Percentiles rank a stretch among this genome's conserved stretches.
These are phyloP conservation scores for Temnothorax rugatulus DNA, from an alignment of 2,888 invertebrate species.

Conservation along the genomic window DNA sequence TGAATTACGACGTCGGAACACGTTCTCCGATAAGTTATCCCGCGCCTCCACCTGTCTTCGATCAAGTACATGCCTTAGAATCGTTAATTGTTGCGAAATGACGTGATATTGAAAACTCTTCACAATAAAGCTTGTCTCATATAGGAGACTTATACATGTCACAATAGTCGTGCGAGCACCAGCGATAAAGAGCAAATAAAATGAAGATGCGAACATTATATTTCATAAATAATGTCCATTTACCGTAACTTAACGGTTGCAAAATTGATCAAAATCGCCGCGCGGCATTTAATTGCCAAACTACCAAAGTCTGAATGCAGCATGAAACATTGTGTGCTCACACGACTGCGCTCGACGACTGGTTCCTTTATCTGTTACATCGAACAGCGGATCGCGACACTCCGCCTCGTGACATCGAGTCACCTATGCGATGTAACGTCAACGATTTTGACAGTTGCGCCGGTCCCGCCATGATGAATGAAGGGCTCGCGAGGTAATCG, in stretches of 20 bases:
- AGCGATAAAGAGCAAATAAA: no score
- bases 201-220: background rate
- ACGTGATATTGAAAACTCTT: background rate
- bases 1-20: conserved; percentile 64
- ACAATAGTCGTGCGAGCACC: background rate
- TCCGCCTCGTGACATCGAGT: conserved; percentile 55
- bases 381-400: conserved; percentile 35
- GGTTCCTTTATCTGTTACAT: conserved; percentile 30
- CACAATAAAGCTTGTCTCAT: background rate
- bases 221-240: conserved; percentile 10
- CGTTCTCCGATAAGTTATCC: conserved; percentile 64
- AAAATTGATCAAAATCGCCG: conserved; percentile 16
- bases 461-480: conserved; percentile 71
- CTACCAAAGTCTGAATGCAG: background rate
- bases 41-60: conserved; percentile 22
- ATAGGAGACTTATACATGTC: background rate
- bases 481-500: conserved; percentile 73
- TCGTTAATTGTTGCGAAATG: conserved; percentile 6
- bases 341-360: background rate
- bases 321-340: conserved; percentile 7
- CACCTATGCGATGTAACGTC: conserved; percentile 48
- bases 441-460: conserved; percentile 72
- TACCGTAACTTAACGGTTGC: no score
- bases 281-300: background rate
- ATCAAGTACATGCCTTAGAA: background rate